These are phyloP conservation scores for Nephrotoma flavescens DNA, from an alignment of 2,888 invertebrate species.

Conservation along the genomic window DNA sequence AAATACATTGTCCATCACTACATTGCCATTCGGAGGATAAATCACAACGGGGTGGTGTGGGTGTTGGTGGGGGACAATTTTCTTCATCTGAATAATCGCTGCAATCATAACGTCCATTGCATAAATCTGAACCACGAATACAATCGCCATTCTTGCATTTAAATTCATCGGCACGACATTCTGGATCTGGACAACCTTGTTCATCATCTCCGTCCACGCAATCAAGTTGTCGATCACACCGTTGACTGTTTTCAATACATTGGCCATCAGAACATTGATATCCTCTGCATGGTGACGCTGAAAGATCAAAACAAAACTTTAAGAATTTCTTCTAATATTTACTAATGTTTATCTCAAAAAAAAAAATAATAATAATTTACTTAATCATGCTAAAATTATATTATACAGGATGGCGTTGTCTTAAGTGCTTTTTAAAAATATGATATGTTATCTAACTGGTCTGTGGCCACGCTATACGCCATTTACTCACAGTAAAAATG, in stretches of 20 bases:
- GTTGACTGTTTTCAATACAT: constrained; percentile 41
- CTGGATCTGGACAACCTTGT: constrained; percentile 28
- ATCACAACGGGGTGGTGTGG: constrained; percentile 17
- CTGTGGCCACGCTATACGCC: too few species aligned
- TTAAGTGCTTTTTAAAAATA: too few species aligned
- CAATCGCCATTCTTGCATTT: constrained; percentile 54
- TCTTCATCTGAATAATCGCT: constrained; percentile 51
- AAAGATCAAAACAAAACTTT: background rate
- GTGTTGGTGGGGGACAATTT: constrained; percentile 32
- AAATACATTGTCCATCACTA: constrained; percentile 26
- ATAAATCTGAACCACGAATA: constrained; percentile 42
- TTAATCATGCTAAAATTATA: background rate
- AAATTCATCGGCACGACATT: constrained; percentile 49
- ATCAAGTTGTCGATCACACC: constrained; percentile 41
- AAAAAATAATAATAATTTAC: background rate
- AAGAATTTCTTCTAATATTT: background rate
- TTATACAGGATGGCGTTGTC: background rate
- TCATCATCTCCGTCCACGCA: constrained; percentile 49
- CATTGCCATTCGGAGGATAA: constrained; percentile 27
- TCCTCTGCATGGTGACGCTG: constrained; percentile 20
- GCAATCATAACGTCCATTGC: constrained; percentile 51
- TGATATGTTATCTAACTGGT: too few species aligned
- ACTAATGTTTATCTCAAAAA: background rate
- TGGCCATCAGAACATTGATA: constrained; percentile 49
- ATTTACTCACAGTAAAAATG: too few species aligned